These are phyloP conservation scores for Platyrinchus mystaceus DNA, from an alignment of 2,797 vertebrate genomes.

Conservation along the genomic window DNA sequence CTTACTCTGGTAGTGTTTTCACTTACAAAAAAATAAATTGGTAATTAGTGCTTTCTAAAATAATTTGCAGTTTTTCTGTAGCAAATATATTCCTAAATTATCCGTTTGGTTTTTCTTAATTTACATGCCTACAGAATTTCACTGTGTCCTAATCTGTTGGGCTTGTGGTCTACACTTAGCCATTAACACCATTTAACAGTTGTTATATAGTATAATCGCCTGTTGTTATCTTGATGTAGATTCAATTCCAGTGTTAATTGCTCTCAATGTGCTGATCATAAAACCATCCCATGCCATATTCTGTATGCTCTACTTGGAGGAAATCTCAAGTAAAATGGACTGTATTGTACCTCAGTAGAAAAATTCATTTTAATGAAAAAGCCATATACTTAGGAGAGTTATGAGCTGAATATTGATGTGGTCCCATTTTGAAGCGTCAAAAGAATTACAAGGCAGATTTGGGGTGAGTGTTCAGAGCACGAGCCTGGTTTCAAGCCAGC, in stretches of 20 bases:
- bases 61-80: neutral
- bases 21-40: neutral
- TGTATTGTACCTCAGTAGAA: neutral
- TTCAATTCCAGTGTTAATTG: slow-evolving; percentile 26
- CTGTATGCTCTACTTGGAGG: neutral
- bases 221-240: slow-evolving; percentile 25
- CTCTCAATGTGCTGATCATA: slow-evolving; percentile 12
- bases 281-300: neutral
- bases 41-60: neutral
- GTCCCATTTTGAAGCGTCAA: neutral
- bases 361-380: neutral
- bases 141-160: neutral
- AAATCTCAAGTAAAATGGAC: neutral
- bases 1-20: neutral
- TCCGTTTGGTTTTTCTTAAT: slow-evolving; percentile 9
- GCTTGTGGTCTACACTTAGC: neutral
- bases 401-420: neutral
- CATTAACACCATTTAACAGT: slow-evolving; percentile 52
- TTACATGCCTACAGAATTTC: slow-evolving; percentile 2
- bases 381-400: neutral
- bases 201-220: slow-evolving; percentile 38
- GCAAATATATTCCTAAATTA: slow-evolving; percentile 27
- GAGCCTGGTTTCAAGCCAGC: neutral
- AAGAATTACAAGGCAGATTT: neutral
- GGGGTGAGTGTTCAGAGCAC: neutral